These are phyloP conservation scores for Aricia agestis DNA, from an alignment of 1,140 invertebrate species.

Conservation along the genomic window DNA sequence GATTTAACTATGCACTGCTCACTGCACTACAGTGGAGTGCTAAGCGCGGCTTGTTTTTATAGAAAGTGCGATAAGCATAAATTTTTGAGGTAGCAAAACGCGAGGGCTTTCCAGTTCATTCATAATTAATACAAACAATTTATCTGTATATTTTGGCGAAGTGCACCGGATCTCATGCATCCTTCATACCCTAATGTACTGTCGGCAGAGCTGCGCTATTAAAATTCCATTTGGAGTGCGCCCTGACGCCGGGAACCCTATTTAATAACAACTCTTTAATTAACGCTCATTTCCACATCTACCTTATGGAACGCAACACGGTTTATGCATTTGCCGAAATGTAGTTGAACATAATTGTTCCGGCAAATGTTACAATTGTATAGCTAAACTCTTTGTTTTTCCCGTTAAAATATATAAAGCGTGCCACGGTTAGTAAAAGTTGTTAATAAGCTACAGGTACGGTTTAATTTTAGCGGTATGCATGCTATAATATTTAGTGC, in stretches of 20 bases:
- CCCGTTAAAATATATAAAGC: not conserved
- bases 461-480: too few relatives aligned
- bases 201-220: constrained; percentile 42
- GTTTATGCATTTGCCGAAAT: constrained; percentile 8
- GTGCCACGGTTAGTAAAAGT: too few relatives aligned
- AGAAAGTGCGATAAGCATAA: constrained; percentile 6
- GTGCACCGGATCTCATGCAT: constrained; percentile 28
- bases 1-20: not conserved
- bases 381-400: not conserved
- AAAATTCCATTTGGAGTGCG: constrained; percentile 47
- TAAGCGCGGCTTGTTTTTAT: not conserved
- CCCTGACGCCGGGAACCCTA: constrained; percentile 38
- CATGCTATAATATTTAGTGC: too few relatives aligned
- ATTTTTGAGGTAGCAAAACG: constrained; percentile 16
- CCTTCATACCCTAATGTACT: constrained; percentile 46
- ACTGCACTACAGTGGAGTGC: not conserved
- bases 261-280: constrained; percentile 61
- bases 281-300: constrained; percentile 48
- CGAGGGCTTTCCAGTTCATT: constrained; percentile 22
- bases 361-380: not conserved
- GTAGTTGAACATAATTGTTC: not conserved
- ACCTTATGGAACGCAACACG: not conserved
- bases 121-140: constrained; percentile 34
- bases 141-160: constrained; percentile 27
- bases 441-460: too few relatives aligned